A percentile compares a stretch with the other conserved stretches of the same genome.
Conservation (phyloP, 2,888 invertebrate species). For the Drosophila testacea region DNA sequence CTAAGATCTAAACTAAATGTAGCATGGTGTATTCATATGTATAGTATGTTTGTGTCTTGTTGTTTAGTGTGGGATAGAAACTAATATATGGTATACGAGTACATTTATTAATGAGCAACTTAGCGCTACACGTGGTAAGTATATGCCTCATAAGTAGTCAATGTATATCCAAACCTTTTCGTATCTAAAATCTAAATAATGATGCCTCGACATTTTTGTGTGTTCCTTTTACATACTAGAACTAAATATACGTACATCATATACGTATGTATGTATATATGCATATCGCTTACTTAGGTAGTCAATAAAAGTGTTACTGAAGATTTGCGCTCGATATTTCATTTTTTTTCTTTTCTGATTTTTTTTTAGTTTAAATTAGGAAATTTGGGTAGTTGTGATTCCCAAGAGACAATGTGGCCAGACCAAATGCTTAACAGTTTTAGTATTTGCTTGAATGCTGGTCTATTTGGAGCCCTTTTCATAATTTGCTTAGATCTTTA, state of each 20-base stretch:
- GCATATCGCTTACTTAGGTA: slow-evolving; percentile 55
- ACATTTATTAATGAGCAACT: slow-evolving; percentile 74
- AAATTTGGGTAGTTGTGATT: slow-evolving; percentile 12
- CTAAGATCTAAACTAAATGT: slow-evolving; percentile 78
- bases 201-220: slow-evolving; percentile 50
- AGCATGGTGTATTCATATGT: slow-evolving; percentile 52
- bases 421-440: slow-evolving; percentile 63
- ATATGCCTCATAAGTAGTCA: slow-evolving; percentile 59
- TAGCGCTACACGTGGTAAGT: slow-evolving; percentile 57
- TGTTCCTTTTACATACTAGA: slow-evolving; percentile 63
- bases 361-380: slow-evolving; percentile 13
- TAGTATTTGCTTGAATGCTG: slow-evolving; percentile 73
- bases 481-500: slow-evolving; percentile 88
- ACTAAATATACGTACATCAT: slow-evolving; percentile 71
- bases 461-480: slow-evolving; percentile 95
- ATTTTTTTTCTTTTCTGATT: neutral
- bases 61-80: slow-evolving; percentile 53
- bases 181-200: slow-evolving; percentile 67
- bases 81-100: slow-evolving; percentile 36
- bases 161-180: slow-evolving; percentile 71
- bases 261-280: slow-evolving; percentile 35
- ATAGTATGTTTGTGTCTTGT: slow-evolving; percentile 32
- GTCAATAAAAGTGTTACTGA: slow-evolving; percentile 45
- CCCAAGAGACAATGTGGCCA: slow-evolving; percentile 43
- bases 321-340: slow-evolving; percentile 49